Percentiles rank a stretch among this genome's conserved stretches.
Conservation (phyloP, 1,140 invertebrate genomes). For the Bombus ignitus region DNA sequence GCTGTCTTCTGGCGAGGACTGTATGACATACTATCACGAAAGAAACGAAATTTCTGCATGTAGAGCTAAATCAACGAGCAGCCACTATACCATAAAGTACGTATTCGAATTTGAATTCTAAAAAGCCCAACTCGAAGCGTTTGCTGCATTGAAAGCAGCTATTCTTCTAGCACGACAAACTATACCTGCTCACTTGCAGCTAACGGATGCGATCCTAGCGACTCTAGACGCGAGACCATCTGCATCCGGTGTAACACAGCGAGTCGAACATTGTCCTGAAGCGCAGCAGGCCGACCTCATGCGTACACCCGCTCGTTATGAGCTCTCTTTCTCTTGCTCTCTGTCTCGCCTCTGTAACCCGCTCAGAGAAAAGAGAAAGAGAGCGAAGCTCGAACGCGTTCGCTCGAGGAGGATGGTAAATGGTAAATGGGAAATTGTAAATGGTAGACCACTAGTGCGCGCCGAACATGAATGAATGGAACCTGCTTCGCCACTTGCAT, state of each 20-base stretch:
- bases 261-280: constrained; percentile 29
- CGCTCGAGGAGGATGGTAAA: constrained; percentile 67
- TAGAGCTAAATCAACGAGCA: too few relatives aligned
- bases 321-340: not conserved
- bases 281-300: constrained; percentile 38
- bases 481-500: constrained; percentile 80
- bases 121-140: not conserved
- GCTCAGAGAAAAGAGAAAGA: constrained; percentile 59
- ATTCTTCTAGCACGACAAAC: not conserved
- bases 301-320: constrained; percentile 9
- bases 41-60: too few relatives aligned
- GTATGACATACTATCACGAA: too few relatives aligned
- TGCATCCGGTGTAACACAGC: constrained; percentile 51
- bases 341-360: not conserved
- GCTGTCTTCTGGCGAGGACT: too few relatives aligned
- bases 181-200: constrained; percentile 6
- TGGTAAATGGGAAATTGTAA: constrained; percentile 79
- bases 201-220: constrained; percentile 28
- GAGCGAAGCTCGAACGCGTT: constrained; percentile 54
- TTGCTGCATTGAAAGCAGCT: not conserved
- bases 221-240: constrained; percentile 25
- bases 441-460: constrained; percentile 76
- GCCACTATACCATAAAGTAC: too few relatives aligned
- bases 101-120: not conserved
- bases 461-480: constrained; percentile 80